Evolutionary conservation across 1,140 invertebrate genomes (phyloP).

Genomic region (Listronotus bonariensis): DNA sequence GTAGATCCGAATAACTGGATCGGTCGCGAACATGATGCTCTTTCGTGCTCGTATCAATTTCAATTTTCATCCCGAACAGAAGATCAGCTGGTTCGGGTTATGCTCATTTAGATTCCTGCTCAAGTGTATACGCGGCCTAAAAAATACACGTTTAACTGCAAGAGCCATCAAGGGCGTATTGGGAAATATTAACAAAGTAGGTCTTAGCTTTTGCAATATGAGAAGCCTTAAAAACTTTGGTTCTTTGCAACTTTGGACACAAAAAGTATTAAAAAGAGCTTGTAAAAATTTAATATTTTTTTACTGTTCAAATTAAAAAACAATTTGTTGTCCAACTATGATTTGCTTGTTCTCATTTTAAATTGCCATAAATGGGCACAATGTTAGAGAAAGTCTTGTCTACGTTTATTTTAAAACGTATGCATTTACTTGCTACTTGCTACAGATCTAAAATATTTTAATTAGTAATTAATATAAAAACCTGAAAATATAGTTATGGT

Average conservation of each 20-base stretch:
- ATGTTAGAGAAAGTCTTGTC: constrained; percentile 35
- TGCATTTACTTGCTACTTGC: constrained; percentile 5
- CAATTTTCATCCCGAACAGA: too few relatives aligned
- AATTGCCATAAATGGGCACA: constrained; percentile 35
- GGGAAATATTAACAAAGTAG: constrained; percentile 15
- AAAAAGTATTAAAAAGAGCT: constrained; percentile 27
- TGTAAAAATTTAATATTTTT: constrained; percentile 12
- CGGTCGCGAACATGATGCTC: too few relatives aligned
- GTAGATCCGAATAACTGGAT: too few relatives aligned
- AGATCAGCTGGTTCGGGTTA: too few relatives aligned
- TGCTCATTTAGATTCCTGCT: too few relatives aligned
- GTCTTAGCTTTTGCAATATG: constrained; percentile 13
- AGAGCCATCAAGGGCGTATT: constrained; percentile 26
- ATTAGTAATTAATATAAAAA: constrained; percentile 20
- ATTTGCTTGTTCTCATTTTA: constrained; percentile 33
- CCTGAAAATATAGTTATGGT: too few relatives aligned
- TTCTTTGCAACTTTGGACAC: constrained; percentile 3
- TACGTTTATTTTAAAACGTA: constrained; percentile 29
- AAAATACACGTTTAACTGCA: constrained; percentile 21
- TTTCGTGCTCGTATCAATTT: too few relatives aligned
- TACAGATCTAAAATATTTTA: constrained; percentile 11
- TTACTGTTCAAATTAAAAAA: constrained; percentile 4
- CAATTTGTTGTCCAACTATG: constrained; percentile 26
- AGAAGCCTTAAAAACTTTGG: not conserved
- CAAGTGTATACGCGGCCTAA: too few relatives aligned